phyloP scores from a whole-genome alignment of 2,797 vertebrate genomes.

The Ptychobarbus kaznakovi region DNA sequence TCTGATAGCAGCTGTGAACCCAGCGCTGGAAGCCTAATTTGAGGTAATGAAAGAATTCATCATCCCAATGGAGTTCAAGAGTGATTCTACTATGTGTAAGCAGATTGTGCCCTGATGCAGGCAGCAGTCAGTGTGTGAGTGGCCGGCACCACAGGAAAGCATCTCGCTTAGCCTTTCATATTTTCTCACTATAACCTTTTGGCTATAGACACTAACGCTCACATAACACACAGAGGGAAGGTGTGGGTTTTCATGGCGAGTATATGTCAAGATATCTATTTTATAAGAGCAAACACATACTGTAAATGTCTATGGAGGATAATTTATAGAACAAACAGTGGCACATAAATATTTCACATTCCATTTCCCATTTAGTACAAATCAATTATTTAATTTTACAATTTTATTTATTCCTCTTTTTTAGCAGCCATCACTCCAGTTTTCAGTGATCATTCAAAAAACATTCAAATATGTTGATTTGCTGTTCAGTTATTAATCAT shows the following conservation, averaged over 20 bases:
- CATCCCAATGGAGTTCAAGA: constrained; percentile 60
- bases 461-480: too few relatives aligned
- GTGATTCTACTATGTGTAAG: constrained; percentile 58
- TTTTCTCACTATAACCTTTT: constrained; percentile 45
- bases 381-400: not conserved
- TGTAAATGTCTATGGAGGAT: not conserved
- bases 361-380: not conserved
- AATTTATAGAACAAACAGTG: constrained; percentile 3
- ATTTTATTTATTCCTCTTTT: not conserved
- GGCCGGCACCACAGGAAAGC: constrained; percentile 8
- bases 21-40: constrained; percentile 62
- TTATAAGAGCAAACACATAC: constrained; percentile 3
- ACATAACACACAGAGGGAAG: constrained; percentile 21
- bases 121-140: constrained; percentile 3
- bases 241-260: constrained; percentile 19
- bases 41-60: constrained; percentile 77
- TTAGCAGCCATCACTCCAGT: not conserved
- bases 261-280: constrained; percentile 1
- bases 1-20: constrained; percentile 33
- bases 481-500: not conserved
- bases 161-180: constrained; percentile 24
- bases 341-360: not conserved
- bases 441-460: not conserved
- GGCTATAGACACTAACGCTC: constrained; percentile 38
- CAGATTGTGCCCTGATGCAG: constrained; percentile 64